These are phyloP conservation scores for Ormyrus pomaceus DNA, from an alignment of 2,888 invertebrate species.

Conservation along the genomic window DNA sequence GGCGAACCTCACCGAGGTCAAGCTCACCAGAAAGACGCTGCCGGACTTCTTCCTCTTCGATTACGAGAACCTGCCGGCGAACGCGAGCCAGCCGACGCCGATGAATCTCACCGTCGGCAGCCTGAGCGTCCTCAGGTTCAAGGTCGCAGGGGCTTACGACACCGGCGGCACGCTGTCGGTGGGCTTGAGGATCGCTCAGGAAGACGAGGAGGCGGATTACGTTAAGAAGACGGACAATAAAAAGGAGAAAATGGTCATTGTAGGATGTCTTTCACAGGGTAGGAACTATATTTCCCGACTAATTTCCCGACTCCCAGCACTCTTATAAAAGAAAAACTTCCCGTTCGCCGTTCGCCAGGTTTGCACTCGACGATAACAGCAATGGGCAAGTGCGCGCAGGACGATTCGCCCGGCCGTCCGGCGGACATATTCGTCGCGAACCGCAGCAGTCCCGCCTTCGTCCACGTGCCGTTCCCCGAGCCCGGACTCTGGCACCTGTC, in stretches of 20 bases:
- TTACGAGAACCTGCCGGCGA: constrained; percentile 82
- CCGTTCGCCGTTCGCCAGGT: constrained; percentile 3
- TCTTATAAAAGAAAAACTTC: too few species aligned
- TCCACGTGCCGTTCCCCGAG: constrained; percentile 89
- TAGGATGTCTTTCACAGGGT: constrained; percentile 77
- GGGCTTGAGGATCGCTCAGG: constrained; percentile 80
- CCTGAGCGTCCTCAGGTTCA: constrained; percentile 83
- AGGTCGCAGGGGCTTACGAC: constrained; percentile 83
- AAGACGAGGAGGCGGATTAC: constrained; percentile 31
- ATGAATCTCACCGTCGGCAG: constrained; percentile 83
- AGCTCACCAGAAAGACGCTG: constrained; percentile 79
- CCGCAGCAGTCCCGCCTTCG: constrained; percentile 76
- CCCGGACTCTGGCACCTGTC: constrained; percentile 89
- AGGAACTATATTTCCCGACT: constrained; percentile 1
- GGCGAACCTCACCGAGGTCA: constrained; percentile 60
- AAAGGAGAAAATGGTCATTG: constrained; percentile 67
- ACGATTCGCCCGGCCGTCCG: constrained; percentile 13
- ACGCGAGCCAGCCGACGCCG: constrained; percentile 80
- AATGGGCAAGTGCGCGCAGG: constrained; percentile 62
- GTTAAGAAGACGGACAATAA: constrained; percentile 35
- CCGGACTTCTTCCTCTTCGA: constrained; percentile 87
- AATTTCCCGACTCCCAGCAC: background rate
- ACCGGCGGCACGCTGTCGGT: constrained; percentile 88
- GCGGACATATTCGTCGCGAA: constrained; percentile 55
- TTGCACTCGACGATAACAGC: constrained; percentile 8